Percentiles rank a stretch among this genome's conserved stretches.
These are phyloP conservation scores for Pseudococcus jackbeardsleyi DNA, from an alignment of 2,888 invertebrate species.

Conservation along the genomic window DNA sequence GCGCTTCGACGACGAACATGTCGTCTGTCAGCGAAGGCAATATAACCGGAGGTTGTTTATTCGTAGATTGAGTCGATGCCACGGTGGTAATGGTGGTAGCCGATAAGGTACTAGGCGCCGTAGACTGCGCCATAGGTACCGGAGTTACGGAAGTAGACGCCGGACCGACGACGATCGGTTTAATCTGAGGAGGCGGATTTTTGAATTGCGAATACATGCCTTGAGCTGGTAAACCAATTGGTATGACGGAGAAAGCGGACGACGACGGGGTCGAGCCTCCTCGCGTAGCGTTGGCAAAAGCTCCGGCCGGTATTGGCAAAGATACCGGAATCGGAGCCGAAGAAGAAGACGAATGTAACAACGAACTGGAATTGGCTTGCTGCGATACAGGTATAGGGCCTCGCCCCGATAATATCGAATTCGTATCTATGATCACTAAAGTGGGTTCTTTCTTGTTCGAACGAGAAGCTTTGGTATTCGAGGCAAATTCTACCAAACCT, in stretches of 20 bases:
- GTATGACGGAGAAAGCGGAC: slow-evolving; percentile 67
- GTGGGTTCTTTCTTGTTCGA: slow-evolving; percentile 80
- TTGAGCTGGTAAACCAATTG: slow-evolving; percentile 73
- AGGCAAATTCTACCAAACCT: slow-evolving; percentile 78
- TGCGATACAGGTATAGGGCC: slow-evolving; percentile 72
- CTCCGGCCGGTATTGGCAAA: slow-evolving; percentile 49
- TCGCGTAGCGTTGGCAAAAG: slow-evolving; percentile 48
- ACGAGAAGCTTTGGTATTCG: slow-evolving; percentile 73
- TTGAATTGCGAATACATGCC: slow-evolving; percentile 73
- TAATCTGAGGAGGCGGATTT: slow-evolving; percentile 66
- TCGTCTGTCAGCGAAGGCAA: slow-evolving; percentile 89
- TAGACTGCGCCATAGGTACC: background rate
- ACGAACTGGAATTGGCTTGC: slow-evolving; percentile 34
- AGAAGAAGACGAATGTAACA: slow-evolving; percentile 25
- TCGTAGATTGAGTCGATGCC: slow-evolving; percentile 67
- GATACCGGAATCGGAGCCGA: slow-evolving; percentile 57
- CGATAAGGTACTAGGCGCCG: background rate
- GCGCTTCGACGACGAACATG: slow-evolving; percentile 93
- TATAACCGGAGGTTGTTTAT: slow-evolving; percentile 74
- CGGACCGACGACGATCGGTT: slow-evolving; percentile 62
- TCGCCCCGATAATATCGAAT: slow-evolving; percentile 78
- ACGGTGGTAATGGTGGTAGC: slow-evolving; percentile 67
- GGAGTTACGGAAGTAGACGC: slow-evolving; percentile 57
- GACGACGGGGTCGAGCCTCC: background rate
- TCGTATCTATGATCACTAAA: slow-evolving; percentile 84